Base-by-base conservation (phyloP, 2,888 invertebrate species). In the Zygogramma bicolorata region DNA sequence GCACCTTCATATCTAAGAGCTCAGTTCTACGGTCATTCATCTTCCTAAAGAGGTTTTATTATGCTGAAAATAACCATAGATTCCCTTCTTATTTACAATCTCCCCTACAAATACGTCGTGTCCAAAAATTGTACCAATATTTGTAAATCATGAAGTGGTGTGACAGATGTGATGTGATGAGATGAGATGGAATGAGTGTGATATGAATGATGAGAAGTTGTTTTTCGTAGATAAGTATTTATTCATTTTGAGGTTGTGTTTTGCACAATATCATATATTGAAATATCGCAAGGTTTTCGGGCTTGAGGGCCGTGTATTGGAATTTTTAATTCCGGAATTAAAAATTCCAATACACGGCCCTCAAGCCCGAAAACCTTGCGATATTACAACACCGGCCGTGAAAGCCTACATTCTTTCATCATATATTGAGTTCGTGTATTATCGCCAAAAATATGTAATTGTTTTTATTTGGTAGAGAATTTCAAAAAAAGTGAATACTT, bases 141-240 rank as follows among this genome's bases (percentile, higher is more conserved):
- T 66, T 57, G n/a, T 34, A 65, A 53, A 49, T 60, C 40, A 70
- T 72, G 74, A 71, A 74, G 74, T 74, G 68, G 71, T 74, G 71
- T 74, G 74, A 74, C 74, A 74, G 29, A n/a, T 4, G 38, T 3
- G 29, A n/a, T 4, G 38, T 3, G n/a, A 74, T 71, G 71, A 68
- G 34, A 60, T 70, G 61, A 70, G 58, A 65, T 68, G 65, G 49
- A 53, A 60, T 65, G 66, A 49, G 57, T 65, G 61, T 68, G 53
- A 31, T 65, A 71, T 74, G 71, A 62, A 53, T 65, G 53, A 61
- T 60, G 18, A 70, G 65, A 72, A 65, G 68, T 61, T 42, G 31
- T 46, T 68, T 72, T 72, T 72, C 68, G 68, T 72, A 72, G 72
- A 72, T 72, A 68, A 61, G 68, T 53, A n/a, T n/a, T n/a, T 63